These are phyloP conservation scores for Gila robusta DNA, from an alignment of 2,797 vertebrate genomes.

Conservation along the genomic window DNA sequence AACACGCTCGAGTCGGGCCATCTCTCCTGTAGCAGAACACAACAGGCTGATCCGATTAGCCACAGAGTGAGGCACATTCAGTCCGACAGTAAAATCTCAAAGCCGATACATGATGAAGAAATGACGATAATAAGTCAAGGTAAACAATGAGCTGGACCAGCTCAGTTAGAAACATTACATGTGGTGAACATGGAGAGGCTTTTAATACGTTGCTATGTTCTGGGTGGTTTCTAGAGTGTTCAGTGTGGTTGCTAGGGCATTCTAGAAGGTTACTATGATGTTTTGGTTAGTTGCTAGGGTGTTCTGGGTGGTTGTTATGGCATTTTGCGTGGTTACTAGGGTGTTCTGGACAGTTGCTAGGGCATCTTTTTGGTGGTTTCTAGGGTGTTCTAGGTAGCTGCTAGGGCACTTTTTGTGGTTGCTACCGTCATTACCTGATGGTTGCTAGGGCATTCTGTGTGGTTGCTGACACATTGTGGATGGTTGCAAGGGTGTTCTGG, in stretches of 20 bases:
- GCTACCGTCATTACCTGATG: neutral
- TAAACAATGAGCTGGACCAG: constrained; percentile 3
- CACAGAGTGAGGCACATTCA: constrained; percentile 77
- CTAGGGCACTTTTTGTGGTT: neutral
- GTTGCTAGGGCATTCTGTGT: neutral
- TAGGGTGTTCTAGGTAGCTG: neutral
- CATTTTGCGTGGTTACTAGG: neutral
- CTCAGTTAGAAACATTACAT: neutral
- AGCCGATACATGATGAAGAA: constrained; percentile 73
- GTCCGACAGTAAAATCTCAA: constrained; percentile 80
- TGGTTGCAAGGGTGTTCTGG: neutral
- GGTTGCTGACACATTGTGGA: neutral
- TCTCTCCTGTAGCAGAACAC: constrained; percentile 77
- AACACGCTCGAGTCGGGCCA: constrained; percentile 78
- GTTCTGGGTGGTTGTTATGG: neutral
- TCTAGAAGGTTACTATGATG: neutral
- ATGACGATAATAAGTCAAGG: constrained; percentile 47
- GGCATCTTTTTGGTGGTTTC: neutral
- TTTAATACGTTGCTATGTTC: constrained; percentile 8
- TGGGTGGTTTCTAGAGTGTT: neutral
- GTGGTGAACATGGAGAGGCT: neutral
- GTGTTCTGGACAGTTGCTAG: neutral
- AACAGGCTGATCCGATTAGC: constrained; percentile 78
- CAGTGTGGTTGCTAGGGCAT: neutral
- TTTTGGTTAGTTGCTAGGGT: neutral